These are phyloP conservation scores for Chymomyza caudatula DNA, from an alignment of 2,888 invertebrate genomes.

Conservation along the genomic window DNA sequence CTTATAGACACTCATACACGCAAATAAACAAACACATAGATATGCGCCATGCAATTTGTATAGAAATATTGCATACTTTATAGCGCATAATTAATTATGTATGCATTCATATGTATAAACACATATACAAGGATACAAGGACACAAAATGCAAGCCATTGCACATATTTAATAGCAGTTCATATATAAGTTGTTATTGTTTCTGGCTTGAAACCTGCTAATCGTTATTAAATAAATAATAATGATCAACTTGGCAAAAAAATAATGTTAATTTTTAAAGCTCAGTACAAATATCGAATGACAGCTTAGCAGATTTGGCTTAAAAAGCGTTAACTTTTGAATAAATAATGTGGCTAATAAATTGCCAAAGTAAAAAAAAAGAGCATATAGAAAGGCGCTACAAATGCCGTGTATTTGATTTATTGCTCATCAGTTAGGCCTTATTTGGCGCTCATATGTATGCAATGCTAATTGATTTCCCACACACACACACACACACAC, in stretches of 20 bases:
- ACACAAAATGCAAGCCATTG: not conserved
- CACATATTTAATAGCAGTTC: not conserved
- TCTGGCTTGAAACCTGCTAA: conserved; percentile 62
- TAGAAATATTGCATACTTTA: conserved; percentile 27
- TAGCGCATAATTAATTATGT: conserved; percentile 10
- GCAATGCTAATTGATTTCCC: conserved; percentile 57
- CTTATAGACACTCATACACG: conserved; percentile 1
- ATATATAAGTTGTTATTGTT: too few species aligned
- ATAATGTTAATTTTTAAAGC: conserved; percentile 33
- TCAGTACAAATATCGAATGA: conserved; percentile 1
- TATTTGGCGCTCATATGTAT: conserved; percentile 34
- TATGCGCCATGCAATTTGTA: conserved; percentile 13
- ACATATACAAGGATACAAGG: not conserved
- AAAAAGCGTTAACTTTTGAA: conserved; percentile 31
- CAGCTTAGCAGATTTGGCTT: not conserved
- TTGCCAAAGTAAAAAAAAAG: conserved; percentile 2
- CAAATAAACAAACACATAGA: conserved; percentile 2
- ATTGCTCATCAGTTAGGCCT: conserved; percentile 50
- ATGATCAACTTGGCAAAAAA: conserved; percentile 40
- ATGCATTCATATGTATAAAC: not conserved
- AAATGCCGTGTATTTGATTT: conserved; percentile 33
- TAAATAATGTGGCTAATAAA: conserved; percentile 32
- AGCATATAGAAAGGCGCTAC: not conserved
- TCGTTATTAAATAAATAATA: conserved; percentile 59
- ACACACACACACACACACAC: conserved; percentile 15